phyloP scores from a whole-genome alignment of 1,140 invertebrate genomes.

The Drosophila tropicalis region DNA sequence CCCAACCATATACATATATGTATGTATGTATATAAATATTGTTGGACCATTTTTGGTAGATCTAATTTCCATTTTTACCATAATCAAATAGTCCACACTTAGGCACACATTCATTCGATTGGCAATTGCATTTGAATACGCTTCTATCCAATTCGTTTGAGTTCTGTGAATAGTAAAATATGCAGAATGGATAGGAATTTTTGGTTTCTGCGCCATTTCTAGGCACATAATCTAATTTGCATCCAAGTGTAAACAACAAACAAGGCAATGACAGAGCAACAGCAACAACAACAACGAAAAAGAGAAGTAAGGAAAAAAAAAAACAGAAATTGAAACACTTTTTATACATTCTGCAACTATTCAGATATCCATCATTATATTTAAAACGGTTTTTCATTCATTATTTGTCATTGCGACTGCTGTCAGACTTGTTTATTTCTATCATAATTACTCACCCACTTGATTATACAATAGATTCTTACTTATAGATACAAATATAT shows the following conservation, averaged over 20 bases:
- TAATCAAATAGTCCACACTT: slow-evolving; percentile 56
- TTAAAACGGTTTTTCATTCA: slow-evolving; percentile 14
- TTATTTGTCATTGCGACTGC: slow-evolving; percentile 3
- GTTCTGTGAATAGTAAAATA: slow-evolving; percentile 18
- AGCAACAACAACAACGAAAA: no score
- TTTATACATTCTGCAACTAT: slow-evolving; percentile 3
- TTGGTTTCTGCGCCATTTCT: slow-evolving; percentile 44
- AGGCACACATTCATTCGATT: slow-evolving; percentile 21
- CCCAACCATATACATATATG: not conserved
- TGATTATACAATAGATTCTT: slow-evolving; percentile 37
- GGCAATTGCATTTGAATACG: slow-evolving; percentile 27
- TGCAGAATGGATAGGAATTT: slow-evolving; percentile 38
- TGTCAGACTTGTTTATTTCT: slow-evolving; percentile 29
- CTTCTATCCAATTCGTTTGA: slow-evolving; percentile 10
- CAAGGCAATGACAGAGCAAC: not conserved
- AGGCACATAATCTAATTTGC: slow-evolving; percentile 51
- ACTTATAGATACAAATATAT: slow-evolving; percentile 17
- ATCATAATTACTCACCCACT: slow-evolving; percentile 47
- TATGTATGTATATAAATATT: not conserved
- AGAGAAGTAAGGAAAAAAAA: not conserved
- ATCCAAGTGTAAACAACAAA: slow-evolving; percentile 52
- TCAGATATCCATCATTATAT: slow-evolving; percentile 8
- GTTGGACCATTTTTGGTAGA: slow-evolving; percentile 26
- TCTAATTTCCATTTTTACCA: slow-evolving; percentile 43
- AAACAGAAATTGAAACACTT: not conserved